Conservation (phyloP, 2,797 vertebrate genomes). For the Phataginus tricuspis region DNA sequence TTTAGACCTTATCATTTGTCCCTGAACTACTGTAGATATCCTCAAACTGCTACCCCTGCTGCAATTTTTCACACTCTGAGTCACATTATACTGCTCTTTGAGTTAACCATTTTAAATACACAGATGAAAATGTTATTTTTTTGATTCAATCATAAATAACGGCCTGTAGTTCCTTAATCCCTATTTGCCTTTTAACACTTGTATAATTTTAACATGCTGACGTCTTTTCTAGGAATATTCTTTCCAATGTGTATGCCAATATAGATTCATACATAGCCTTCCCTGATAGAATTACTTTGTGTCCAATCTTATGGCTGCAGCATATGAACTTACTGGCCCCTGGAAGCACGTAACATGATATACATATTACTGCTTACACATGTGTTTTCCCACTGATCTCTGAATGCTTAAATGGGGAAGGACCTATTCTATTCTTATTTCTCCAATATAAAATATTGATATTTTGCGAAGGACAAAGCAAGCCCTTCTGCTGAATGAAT, state of each 20-base stretch:
- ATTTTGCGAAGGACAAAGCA: neutral
- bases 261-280: neutral
- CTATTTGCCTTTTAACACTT: neutral
- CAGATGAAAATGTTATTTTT: neutral
- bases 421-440: neutral
- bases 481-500: neutral
- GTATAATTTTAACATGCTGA: neutral
- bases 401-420: neutral
- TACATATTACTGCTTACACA: neutral
- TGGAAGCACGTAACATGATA: neutral
- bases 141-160: neutral
- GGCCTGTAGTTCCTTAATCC: neutral
- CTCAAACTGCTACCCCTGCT: neutral
- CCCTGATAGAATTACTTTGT: neutral
- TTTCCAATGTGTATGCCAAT: neutral
- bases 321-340: neutral
- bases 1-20: neutral
- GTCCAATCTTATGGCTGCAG: neutral
- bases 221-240: neutral
- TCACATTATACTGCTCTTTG: neutral
- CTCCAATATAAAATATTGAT: neutral
- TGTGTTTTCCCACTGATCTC: neutral
- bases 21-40: neutral
- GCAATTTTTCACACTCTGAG: neutral
- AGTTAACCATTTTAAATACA: neutral